Base-by-base conservation (phyloP, 30 jellyfish, hydroid and myxozoan genomes). In the Hydractinia echinata region DNA sequence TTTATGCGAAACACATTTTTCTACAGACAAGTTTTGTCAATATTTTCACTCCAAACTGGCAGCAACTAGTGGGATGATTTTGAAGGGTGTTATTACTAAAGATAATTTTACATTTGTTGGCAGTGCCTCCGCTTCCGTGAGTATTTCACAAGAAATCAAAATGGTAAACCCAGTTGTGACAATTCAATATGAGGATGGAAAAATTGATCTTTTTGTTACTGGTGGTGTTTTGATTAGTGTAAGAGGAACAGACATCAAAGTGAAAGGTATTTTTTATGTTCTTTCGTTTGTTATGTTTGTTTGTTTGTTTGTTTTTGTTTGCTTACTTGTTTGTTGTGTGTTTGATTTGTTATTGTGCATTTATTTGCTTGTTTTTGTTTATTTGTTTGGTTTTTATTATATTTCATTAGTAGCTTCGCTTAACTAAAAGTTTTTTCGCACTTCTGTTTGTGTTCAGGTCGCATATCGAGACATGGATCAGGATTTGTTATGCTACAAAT, bases 21-120 rank as follows among this genome's bases (percentile, higher is more conserved):
- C 74, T n/a, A 64, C 19, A 44, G 74, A 64, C 39, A 7, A 51
- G 39, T 64, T 64, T 64, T 64, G 74, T 64, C 74, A 64, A 64
- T 64, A 64, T 64, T 64, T 64, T 51, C 74, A 64, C 74, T 44
- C 74, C 9, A 64, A 64, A 64, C 39, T 64, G 39, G 74, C 18
- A 7, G 74, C 51, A n/a, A 51, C 39, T 44, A 64, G 51, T 6
- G 74, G 74, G 0, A 64, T 64, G 9, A n/a, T n/a, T 13, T 7
- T 64, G 19, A 64, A 64, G 39, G 74, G 74, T 6, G 39, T 44
- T 13, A 64, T 64, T 6, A 64, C 74, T n/a, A 64, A 64, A 13
- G 74, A 64, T 2, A 67, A 11, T 44, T 81, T n/a, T 77, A 64
- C 21, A 54, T 82, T 76, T 54, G 66, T 61, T 54, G 84, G 81